Conservation (phyloP, 2,113 vertebrate species). For the Gnathonemus echidnorhynchus region DNA sequence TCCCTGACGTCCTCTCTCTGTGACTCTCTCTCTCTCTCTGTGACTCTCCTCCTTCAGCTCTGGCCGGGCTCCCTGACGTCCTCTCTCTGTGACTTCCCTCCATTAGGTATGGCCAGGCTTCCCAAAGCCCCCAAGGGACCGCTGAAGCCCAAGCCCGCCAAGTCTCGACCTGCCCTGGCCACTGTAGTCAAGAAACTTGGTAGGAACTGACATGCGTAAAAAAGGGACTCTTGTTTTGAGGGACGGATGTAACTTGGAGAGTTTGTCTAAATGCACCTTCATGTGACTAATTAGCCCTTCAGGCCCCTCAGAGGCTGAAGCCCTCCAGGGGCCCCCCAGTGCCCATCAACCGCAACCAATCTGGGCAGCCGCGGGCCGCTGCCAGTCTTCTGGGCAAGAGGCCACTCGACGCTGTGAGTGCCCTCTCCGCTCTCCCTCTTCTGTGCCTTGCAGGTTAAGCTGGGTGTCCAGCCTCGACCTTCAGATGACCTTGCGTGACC, state of each 20-base stretch:
- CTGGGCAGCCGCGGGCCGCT: conserved; percentile 68
- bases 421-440: background rate
- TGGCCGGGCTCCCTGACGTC: too few species aligned
- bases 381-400: conserved; percentile 76
- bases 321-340: conserved; percentile 76
- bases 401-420: conserved; percentile 72
- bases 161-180: conserved; percentile 69
- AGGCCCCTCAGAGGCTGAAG: conserved; percentile 80
- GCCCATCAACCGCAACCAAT: conserved; percentile 83
- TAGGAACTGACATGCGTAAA: conserved; percentile 39
- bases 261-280: background rate
- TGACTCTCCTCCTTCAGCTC: too few species aligned
- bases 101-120: conserved; percentile 77
- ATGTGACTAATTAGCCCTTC: conserved; percentile 57
- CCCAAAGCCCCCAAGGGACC: conserved; percentile 79
- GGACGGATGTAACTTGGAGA: background rate
- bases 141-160: conserved; percentile 64
- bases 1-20: too few species aligned
- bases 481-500: background rate
- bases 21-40: too few species aligned
- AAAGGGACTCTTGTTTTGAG: background rate
- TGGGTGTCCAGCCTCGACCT: background rate
- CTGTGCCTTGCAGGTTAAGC: background rate
- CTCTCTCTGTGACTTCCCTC: background rate
- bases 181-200: conserved; percentile 83